phyloP scores from a whole-genome alignment of 2,113 vertebrate genomes.

The Tympanuchus pallidicinctus region DNA sequence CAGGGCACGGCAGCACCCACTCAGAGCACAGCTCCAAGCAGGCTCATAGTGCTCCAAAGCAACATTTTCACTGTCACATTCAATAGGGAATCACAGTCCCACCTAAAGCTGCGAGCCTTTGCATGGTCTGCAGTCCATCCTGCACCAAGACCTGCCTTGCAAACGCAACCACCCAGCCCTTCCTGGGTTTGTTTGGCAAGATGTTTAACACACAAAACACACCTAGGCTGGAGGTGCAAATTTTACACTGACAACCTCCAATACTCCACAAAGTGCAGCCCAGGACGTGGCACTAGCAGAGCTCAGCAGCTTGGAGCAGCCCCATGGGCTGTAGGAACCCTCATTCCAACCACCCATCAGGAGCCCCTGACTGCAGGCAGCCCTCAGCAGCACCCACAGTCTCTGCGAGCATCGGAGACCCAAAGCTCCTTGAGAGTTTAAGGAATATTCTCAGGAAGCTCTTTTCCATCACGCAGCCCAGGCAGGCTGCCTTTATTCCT shows the following conservation, averaged over 20 bases:
- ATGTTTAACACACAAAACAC: background rate
- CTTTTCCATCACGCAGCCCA: background rate
- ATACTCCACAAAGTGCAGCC: background rate
- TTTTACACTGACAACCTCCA: background rate
- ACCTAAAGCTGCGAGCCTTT: background rate
- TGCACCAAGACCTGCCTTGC: background rate
- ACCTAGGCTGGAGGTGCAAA: accelerated
- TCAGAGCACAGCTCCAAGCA: background rate
- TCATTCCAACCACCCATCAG: background rate
- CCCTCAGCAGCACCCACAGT: background rate
- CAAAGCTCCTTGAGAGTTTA: background rate
- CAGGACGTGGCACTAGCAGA: background rate
- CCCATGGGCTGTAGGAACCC: background rate
- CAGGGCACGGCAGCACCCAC: background rate
- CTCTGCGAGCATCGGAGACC: background rate
- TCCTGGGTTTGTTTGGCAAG: background rate
- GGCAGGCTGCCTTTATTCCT: background rate
- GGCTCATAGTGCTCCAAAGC: background rate
- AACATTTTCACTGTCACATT: background rate
- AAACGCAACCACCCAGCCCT: background rate
- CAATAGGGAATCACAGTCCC: background rate
- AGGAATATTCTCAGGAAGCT: background rate
- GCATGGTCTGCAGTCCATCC: background rate
- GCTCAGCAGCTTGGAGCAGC: background rate
- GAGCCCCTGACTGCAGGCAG: accelerated